These are phyloP conservation scores for Myotis davidii DNA, from an alignment of 2,113 vertebrate species.

Conservation along the genomic window DNA sequence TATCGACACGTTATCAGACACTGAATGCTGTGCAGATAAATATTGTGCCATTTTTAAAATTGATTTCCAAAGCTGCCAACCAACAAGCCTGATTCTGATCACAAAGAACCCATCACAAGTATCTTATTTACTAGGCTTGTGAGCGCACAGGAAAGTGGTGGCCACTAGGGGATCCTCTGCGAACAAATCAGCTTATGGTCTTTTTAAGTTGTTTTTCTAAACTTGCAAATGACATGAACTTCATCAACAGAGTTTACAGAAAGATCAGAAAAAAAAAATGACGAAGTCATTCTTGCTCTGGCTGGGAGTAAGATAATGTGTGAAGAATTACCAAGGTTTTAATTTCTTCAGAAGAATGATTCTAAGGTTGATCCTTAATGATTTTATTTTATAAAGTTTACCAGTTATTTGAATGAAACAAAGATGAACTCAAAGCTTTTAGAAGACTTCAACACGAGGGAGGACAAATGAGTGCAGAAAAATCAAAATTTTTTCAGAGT, in stretches of 20 bases:
- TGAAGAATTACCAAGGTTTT: not conserved
- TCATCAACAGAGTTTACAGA: not conserved
- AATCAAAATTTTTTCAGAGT: not conserved
- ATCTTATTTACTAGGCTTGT: not conserved
- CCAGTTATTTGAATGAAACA: not conserved
- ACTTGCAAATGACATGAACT: not conserved
- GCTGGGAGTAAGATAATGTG: not conserved
- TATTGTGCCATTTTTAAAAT: not conserved
- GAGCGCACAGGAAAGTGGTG: not conserved
- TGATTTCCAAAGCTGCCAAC: not conserved
- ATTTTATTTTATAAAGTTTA: not conserved
- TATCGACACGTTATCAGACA: not conserved
- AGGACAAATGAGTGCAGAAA: not conserved
- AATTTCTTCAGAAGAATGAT: not conserved
- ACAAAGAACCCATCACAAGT: not conserved
- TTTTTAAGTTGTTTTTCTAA: not conserved
- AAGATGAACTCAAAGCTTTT: not conserved
- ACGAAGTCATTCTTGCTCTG: not conserved
- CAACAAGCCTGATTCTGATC: not conserved
- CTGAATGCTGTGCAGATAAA: not conserved
- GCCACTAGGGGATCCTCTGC: fast-evolving
- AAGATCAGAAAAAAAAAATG: not conserved
- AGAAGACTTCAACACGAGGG: not conserved
- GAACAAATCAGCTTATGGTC: not conserved
- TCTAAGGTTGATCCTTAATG: not conserved